Evolutionary conservation across 2,888 invertebrate genomes (phyloP).

Genomic region (Dyspetes luteomarginatus): DNA sequence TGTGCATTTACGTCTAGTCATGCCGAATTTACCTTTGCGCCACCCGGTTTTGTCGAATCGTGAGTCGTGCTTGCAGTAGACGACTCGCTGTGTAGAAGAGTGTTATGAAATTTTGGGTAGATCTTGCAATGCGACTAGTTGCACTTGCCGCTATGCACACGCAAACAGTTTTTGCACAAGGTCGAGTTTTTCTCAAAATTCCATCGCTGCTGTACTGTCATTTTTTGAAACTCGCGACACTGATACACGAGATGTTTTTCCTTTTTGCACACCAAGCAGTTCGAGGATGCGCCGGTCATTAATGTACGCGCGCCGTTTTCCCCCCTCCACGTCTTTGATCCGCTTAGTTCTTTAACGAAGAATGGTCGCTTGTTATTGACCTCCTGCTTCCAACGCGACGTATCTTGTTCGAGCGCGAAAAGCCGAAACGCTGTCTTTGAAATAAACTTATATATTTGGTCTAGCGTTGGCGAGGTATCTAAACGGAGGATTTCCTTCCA

Average conservation of each 20-base stretch:
- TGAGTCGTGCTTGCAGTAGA: conserved; percentile 6
- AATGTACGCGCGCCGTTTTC: conserved; percentile 48
- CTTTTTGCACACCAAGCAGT: conserved; percentile 41
- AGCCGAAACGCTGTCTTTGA: conserved; percentile 55
- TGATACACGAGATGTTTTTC: conserved; percentile 36
- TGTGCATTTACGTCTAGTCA: conserved; percentile 17
- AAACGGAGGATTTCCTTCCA: conserved; percentile 57
- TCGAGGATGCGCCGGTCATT: conserved; percentile 26
- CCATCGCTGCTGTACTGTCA: conserved; percentile 37
- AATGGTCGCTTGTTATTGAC: conserved; percentile 32
- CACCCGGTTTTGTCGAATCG: conserved; percentile 4
- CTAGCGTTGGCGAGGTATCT: conserved; percentile 44
- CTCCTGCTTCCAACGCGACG: conserved; percentile 40
- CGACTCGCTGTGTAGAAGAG: conserved; percentile 45
- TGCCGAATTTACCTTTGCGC: conserved; percentile 26
- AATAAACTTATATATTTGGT: conserved; percentile 43
- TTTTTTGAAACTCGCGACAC: conserved; percentile 51
- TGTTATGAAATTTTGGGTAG: conserved; percentile 45
- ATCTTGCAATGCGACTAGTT: conserved; percentile 35
- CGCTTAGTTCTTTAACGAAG: conserved; percentile 25
- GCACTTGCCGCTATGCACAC: conserved; percentile 36
- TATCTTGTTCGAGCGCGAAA: conserved; percentile 50
- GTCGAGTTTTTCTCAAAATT: conserved; percentile 15
- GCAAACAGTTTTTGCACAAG: conserved; percentile 54
- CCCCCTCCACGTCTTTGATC: conserved; percentile 26